Evolutionary conservation across 1,140 invertebrate species (phyloP), one percentile per base, ranked within the genome.

Genomic region (Oscheius sp.): DNA sequence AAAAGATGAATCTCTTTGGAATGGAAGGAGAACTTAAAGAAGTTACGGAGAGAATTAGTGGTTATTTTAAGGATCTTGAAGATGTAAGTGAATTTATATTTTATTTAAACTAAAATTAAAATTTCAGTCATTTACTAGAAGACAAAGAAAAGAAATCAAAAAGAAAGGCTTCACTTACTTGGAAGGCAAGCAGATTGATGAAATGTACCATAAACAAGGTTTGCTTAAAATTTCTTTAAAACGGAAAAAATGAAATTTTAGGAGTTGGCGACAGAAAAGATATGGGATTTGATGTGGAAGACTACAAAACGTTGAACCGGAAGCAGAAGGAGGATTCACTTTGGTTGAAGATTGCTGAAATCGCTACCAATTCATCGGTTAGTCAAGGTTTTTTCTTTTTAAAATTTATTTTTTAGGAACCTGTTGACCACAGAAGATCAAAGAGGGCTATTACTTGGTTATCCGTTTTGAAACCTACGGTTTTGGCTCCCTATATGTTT

Each of bases 401-500:
- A 10, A 42, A 42, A 42, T 42, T n/a, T n/a, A n/a, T 42, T 10
- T 42, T 42, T n/a, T n/a, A 55, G 49, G 49, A 55, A 4, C 7
- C 7, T 7, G 7, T 26, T 7, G 49, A 55, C 7, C 49, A 55
- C 49, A 7, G 23, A 7, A 7, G 49, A 23, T 13, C 7, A 7
- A 55, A 55, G 23, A 55, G 49, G 28, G 49, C 49, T 7, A 15
- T 55, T n/a, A n/a, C n/a, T n/a, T n/a, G n/a, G 7, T 13, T 55
- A 7, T 55, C 49, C 28, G 34, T 68, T 20, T 63, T 63, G 45
- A 46, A 29, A 13, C 78, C 74, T 3, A 76, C 73, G n/a, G 74
- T 84, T 29, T 61, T 83, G 2, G 77, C 80, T 13, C 82, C 82
- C 13, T 84, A 73, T 59, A 77, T 82, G 79, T 84, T 82, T 45